phyloP scores from a whole-genome alignment of 2,113 vertebrate genomes.

The Lagopus muta region DNA sequence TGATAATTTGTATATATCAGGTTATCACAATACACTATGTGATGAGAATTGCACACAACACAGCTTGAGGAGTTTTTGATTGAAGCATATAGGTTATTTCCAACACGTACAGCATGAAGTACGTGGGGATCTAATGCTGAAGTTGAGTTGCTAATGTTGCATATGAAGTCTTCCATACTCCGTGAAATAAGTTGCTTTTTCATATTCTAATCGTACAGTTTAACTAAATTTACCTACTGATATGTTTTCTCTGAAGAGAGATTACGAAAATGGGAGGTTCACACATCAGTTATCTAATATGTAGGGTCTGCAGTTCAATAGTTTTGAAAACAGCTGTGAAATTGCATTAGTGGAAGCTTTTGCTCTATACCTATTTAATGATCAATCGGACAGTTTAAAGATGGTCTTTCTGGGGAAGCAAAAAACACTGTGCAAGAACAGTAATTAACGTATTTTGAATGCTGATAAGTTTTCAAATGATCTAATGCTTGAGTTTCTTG shows the following conservation, averaged over 20 bases:
- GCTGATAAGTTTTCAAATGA: not conserved
- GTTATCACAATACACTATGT: not conserved
- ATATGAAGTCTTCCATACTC: not conserved
- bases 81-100: not conserved
- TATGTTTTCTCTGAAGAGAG: constrained; percentile 24
- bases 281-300: constrained; percentile 29
- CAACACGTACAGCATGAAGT: not conserved
- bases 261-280: constrained; percentile 4
- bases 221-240: not conserved
- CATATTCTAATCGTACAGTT: not conserved
- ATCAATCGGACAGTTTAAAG: not conserved
- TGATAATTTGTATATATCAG: not conserved
- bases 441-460: not conserved
- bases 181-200: not conserved
- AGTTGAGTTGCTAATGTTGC: not conserved
- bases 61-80: not conserved
- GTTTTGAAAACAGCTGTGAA: constrained; percentile 30
- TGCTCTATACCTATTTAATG: not conserved
- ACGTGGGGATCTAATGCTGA: not conserved
- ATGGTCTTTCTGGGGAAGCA: not conserved
- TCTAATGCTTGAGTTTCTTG: not conserved
- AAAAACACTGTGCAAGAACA: not conserved
- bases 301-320: constrained; percentile 36
- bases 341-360: constrained; percentile 40
- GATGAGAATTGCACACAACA: not conserved